A percentile compares a stretch with the other conserved stretches of the same genome.
These are phyloP conservation scores for Grammomys dolichurus DNA, from an alignment of 2,113 vertebrate species.

Conservation along the genomic window DNA sequence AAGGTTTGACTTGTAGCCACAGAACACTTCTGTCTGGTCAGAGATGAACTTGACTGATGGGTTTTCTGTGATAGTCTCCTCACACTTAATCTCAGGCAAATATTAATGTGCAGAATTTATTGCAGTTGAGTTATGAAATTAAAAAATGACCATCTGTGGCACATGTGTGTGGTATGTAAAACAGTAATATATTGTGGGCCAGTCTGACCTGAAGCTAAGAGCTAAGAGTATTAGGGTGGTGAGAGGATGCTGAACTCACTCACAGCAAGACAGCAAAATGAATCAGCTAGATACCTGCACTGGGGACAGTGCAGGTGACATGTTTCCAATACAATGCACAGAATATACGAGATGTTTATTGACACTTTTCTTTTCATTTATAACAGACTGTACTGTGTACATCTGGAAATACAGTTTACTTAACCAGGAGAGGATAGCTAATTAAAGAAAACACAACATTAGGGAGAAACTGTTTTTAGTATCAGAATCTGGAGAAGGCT, in stretches of 20 bases:
- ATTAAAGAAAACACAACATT: slow-evolving; percentile 76
- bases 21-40: slow-evolving; percentile 79
- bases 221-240: slow-evolving; percentile 45
- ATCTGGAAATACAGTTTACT: slow-evolving; percentile 83
- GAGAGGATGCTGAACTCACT: slow-evolving; percentile 59
- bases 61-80: slow-evolving; percentile 85
- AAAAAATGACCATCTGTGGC: slow-evolving; percentile 83
- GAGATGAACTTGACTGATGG: slow-evolving; percentile 85
- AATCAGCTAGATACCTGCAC: background rate
- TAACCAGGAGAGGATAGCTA: slow-evolving; percentile 72
- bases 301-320: background rate
- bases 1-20: slow-evolving; percentile 84
- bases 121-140: slow-evolving; percentile 84
- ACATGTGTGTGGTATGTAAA: slow-evolving; percentile 72
- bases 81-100: slow-evolving; percentile 83
- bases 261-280: slow-evolving; percentile 48
- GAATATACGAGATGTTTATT: slow-evolving; percentile 67
- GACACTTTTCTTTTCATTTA: slow-evolving; percentile 42
- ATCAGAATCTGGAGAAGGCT: slow-evolving; percentile 74
- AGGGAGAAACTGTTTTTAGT: slow-evolving; percentile 68
- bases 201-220: slow-evolving; percentile 46
- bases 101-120: slow-evolving; percentile 86
- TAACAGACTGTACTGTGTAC: slow-evolving; percentile 59
- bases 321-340: slow-evolving; percentile 1
- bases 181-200: slow-evolving; percentile 73